Evolutionary conservation across 2,113 vertebrate species (phyloP).

Genomic region (Pollimyrus isidori): DNA sequence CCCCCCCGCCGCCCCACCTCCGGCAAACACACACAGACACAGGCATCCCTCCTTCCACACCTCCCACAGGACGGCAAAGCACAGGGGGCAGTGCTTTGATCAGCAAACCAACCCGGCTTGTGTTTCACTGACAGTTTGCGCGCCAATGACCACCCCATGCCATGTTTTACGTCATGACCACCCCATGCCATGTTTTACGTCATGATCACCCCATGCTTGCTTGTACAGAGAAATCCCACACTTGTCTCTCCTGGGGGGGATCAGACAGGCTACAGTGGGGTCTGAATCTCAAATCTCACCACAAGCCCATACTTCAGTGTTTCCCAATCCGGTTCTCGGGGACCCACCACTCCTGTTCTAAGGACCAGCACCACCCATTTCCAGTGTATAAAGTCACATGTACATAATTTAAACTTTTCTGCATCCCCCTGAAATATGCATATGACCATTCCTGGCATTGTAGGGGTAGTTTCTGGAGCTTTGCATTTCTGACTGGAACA

Average conservation of each 20-base stretch:
- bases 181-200: neutral
- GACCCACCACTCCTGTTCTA: neutral
- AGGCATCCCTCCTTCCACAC: neutral
- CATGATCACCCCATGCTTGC: neutral
- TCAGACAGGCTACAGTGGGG: neutral
- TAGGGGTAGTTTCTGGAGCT: neutral
- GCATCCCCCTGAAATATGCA: neutral
- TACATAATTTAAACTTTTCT: neutral
- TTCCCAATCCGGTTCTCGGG: neutral
- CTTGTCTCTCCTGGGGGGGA: neutral
- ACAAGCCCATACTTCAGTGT: neutral
- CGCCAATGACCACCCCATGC: neutral
- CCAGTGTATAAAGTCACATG: neutral
- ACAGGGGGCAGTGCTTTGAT: constrained; percentile 12
- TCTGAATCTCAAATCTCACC: neutral
- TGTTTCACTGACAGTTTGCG: neutral
- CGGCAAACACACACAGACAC: neutral
- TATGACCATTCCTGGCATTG: neutral
- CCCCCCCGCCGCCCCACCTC: neutral
- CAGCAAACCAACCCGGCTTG: neutral
- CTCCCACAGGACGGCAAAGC: neutral
- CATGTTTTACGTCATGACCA: neutral
- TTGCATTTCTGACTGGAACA: neutral
- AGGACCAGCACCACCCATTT: neutral
- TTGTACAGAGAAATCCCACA: neutral